Conservation (phyloP, 1,140 invertebrate species). For the Sweltsa coloradensis region DNA sequence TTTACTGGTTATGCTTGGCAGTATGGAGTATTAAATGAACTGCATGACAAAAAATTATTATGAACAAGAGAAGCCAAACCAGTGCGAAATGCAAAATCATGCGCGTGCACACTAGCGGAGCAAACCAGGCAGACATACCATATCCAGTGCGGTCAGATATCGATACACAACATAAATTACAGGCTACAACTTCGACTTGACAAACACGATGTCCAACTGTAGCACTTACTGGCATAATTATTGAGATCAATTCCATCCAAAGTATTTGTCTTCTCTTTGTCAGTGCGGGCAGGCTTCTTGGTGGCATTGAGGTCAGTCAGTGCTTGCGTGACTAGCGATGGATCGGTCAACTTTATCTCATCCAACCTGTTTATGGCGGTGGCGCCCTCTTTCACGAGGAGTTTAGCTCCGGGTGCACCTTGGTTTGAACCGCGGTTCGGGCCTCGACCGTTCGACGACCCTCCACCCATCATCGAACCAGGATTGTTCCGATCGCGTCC, state of each 20-base stretch:
- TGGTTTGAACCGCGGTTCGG: constrained; percentile 24
- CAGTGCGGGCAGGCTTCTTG: constrained; percentile 33
- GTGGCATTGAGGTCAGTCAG: constrained; percentile 35
- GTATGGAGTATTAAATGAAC: too few relatives aligned
- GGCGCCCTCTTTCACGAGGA: constrained; percentile 25
- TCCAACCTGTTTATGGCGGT: constrained; percentile 41
- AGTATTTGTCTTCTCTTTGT: constrained; percentile 34
- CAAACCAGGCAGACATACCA: too few relatives aligned
- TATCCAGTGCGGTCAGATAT: too few relatives aligned
- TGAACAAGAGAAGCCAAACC: too few relatives aligned
- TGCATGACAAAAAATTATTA: too few relatives aligned
- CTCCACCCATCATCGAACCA: neutral
- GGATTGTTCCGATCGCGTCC: constrained; percentile 8
- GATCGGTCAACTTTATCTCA: constrained; percentile 42
- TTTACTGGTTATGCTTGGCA: too few relatives aligned
- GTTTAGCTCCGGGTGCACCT: constrained; percentile 18
- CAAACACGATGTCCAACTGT: too few relatives aligned
- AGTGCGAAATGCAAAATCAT: too few relatives aligned
- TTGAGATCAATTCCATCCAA: constrained; percentile 39
- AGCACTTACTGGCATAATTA: constrained; percentile 37
- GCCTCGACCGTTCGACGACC: constrained; percentile 32
- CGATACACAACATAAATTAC: too few relatives aligned
- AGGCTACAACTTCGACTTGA: too few relatives aligned
- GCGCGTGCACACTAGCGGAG: too few relatives aligned
- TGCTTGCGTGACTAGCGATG: constrained; percentile 40